Percentiles rank a stretch among this genome's conserved stretches.
phyloP scores from a whole-genome alignment of 2,888 invertebrate species.

The Anthrax anthrax region DNA sequence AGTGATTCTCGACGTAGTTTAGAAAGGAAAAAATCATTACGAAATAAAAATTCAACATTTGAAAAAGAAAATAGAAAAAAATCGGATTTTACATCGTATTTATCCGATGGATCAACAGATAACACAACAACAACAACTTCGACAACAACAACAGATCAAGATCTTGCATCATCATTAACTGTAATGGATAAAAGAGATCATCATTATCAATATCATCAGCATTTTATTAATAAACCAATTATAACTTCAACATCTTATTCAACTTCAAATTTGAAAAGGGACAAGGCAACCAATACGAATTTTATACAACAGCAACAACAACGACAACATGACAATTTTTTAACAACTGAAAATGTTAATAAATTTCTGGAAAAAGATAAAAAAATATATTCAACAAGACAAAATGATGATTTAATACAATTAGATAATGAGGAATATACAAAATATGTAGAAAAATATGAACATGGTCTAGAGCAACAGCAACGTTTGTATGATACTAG shows the following conservation, averaged over 20 bases:
- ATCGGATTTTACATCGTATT: not conserved
- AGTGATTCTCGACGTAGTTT: not conserved
- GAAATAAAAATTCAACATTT: not conserved
- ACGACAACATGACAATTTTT: not conserved
- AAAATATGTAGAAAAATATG: slow-evolving; percentile 19
- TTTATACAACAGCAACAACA: slow-evolving; percentile 5
- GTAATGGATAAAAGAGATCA: slow-evolving; percentile 5
- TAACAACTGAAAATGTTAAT: slow-evolving; percentile 5
- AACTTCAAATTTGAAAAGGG: slow-evolving; percentile 5
- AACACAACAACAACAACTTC: not conserved
- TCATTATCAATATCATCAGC: not conserved
- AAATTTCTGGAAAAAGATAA: not conserved
- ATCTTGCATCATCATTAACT: not conserved
- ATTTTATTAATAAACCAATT: not conserved
- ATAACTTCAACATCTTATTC: slow-evolving; percentile 4
- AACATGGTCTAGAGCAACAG: slow-evolving; percentile 16
- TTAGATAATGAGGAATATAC: slow-evolving; percentile 19
- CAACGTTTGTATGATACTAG: not conserved
- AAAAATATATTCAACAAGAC: slow-evolving; percentile 1
- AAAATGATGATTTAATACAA: slow-evolving; percentile 9
- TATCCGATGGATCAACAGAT: slow-evolving; percentile 3
- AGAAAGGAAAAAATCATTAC: not conserved
- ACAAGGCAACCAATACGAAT: slow-evolving; percentile 12
- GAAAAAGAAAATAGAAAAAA: not conserved
- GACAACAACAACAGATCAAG: too few relatives aligned